phyloP scores from a whole-genome alignment of 2,113 vertebrate genomes.

The Girardinichthys multiradiatus region DNA sequence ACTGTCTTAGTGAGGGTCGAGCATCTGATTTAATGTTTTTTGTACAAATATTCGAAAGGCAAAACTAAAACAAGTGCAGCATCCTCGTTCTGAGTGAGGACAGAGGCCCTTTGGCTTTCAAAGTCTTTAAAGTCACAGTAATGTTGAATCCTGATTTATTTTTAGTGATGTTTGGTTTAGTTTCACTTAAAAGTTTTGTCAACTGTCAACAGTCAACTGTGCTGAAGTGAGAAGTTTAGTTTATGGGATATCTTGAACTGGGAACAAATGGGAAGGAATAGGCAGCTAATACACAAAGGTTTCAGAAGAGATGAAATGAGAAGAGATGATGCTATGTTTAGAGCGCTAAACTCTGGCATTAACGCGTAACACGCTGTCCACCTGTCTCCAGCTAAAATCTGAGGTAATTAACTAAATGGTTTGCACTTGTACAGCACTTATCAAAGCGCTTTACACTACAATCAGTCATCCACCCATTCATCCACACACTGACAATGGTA shows the following conservation, averaged over 20 bases:
- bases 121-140: constrained; percentile 1
- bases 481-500: too few relatives aligned
- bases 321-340: neutral
- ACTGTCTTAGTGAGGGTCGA: neutral
- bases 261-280: neutral
- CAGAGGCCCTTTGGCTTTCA: constrained; percentile 14
- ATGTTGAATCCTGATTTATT: neutral
- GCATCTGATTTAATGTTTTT: neutral
- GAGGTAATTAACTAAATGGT: too few relatives aligned
- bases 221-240: neutral
- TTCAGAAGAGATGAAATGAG: too few relatives aligned
- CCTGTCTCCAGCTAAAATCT: too few relatives aligned
- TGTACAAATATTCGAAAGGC: constrained; percentile 1
- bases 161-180: neutral
- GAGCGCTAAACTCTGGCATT: neutral
- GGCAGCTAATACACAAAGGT: too few relatives aligned
- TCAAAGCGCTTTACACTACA: too few relatives aligned
- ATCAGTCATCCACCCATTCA: too few relatives aligned
- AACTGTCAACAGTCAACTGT: neutral
- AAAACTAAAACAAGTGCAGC: neutral
- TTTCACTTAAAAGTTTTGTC: neutral
- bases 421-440: too few relatives aligned
- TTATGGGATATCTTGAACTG: too few relatives aligned
- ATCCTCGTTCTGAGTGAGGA: neutral
- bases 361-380: neutral